A percentile compares a stretch with the other conserved stretches of the same genome.
Evolutionary conservation across 92 coral and sea anemone genomes (phyloP).

Genomic region (Actinernus sp.): DNA sequence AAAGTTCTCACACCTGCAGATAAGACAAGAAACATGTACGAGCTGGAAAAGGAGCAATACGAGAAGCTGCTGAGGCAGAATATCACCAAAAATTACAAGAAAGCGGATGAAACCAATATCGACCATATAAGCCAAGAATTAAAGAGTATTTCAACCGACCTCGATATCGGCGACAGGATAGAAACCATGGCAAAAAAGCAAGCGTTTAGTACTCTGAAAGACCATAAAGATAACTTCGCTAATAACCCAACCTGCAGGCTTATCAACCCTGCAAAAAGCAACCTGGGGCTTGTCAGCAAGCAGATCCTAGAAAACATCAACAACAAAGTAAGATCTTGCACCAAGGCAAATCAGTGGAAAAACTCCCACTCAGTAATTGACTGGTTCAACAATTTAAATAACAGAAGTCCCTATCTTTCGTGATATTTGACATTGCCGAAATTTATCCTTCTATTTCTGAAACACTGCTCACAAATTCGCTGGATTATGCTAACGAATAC

Average conservation of each 20-base stretch:
- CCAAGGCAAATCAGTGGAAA: conserved; percentile 42
- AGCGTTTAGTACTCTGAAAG: conserved; percentile 41
- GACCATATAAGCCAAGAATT: conserved; percentile 26
- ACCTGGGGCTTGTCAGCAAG: conserved; percentile 42
- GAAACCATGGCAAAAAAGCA: conserved; percentile 32
- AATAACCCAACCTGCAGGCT: conserved; percentile 44
- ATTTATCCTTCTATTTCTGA: no score
- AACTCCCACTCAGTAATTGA: not conserved
- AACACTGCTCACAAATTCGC: no score
- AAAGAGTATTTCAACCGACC: conserved; percentile 7
- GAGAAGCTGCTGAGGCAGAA: not conserved
- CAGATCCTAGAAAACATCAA: conserved; percentile 40
- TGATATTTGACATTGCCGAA: no score
- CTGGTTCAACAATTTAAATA: not conserved
- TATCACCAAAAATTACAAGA: conserved; percentile 17
- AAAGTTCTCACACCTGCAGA: not conserved
- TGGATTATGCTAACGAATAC: not conserved
- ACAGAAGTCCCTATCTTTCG: not conserved
- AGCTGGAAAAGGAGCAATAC: conserved; percentile 8
- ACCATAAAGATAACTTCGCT: conserved; percentile 36
- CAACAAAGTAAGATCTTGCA: conserved; percentile 6
- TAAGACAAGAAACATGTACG: not conserved
- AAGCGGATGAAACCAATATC: conserved; percentile 15
- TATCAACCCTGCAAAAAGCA: conserved; percentile 38
- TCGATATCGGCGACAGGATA: conserved; percentile 16